Conservation (phyloP, 37 sponge, comb jelly and placozoan species). For the Axinella damicornis region DNA sequence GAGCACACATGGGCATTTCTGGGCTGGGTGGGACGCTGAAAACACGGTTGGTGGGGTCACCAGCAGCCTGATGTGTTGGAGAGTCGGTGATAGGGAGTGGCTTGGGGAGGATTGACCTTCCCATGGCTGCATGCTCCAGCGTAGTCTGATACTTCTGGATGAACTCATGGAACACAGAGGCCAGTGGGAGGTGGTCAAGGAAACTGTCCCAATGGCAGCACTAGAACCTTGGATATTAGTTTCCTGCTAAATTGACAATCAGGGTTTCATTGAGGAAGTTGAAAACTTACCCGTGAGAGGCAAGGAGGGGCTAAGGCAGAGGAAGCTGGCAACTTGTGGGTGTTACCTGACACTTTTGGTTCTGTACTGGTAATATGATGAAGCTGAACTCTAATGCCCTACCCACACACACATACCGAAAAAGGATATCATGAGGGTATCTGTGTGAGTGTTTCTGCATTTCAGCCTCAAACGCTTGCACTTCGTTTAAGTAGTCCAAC, state of each 20-base stretch:
- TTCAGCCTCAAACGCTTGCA: slow-evolving; percentile 74
- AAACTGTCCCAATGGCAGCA: not conserved
- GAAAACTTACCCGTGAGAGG: not conserved
- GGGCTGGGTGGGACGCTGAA: not conserved
- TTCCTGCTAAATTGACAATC: no score
- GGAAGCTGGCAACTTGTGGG: no score
- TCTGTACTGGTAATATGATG: no score
- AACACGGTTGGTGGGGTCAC: no score
- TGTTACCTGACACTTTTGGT: no score
- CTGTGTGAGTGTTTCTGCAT: slow-evolving; percentile 58
- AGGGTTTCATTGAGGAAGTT: not conserved
- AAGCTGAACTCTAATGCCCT: not conserved
- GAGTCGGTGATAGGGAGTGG: not conserved
- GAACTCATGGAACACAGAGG: slow-evolving; percentile 67
- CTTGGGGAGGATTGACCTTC: slow-evolving; percentile 55
- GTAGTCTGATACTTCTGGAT: slow-evolving; percentile 50
- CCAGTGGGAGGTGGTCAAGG: slow-evolving; percentile 54
- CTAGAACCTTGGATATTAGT: no score
- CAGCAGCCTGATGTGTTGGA: not conserved
- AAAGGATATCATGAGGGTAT: slow-evolving; percentile 78
- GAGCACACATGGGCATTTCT: not conserved
- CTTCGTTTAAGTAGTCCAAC: slow-evolving; percentile 61
- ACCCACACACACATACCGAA: not conserved
- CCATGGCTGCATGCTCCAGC: slow-evolving; percentile 36
- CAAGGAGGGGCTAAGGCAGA: no score